These are phyloP conservation scores for Verasper variegatus DNA, from an alignment of 2,113 vertebrate species.

Conservation along the genomic window DNA sequence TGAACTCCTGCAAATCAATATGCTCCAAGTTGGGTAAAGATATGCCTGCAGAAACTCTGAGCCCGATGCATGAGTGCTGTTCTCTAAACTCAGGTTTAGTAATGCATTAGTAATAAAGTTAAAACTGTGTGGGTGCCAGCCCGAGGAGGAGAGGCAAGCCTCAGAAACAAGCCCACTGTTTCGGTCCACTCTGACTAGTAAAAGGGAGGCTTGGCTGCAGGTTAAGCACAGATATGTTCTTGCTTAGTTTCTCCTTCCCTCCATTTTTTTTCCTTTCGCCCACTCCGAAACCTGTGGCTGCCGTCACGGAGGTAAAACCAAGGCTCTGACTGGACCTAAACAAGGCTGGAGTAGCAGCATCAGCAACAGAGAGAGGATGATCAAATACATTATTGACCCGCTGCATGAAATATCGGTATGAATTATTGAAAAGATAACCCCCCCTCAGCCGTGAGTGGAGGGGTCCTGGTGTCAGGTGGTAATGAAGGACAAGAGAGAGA, in stretches of 20 bases:
- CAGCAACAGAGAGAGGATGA: constrained; percentile 54
- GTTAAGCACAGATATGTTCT: constrained; percentile 39
- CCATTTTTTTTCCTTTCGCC: neutral
- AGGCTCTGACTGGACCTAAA: neutral
- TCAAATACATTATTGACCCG: constrained; percentile 76
- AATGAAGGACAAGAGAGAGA: constrained; percentile 25
- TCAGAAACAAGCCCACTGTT: constrained; percentile 12
- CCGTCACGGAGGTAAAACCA: neutral
- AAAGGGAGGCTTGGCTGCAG: constrained; percentile 24
- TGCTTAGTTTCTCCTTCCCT: constrained; percentile 5
- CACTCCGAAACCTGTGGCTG: neutral
- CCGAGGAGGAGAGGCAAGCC: constrained; percentile 25
- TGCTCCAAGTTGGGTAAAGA: constrained; percentile 54
- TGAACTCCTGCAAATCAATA: constrained; percentile 72
- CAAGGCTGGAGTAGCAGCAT: constrained; percentile 6
- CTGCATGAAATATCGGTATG: constrained; percentile 65
- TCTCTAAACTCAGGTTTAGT: constrained; percentile 34
- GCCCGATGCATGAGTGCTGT: constrained; percentile 21
- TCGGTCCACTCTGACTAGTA: neutral
- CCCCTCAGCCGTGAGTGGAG: constrained; percentile 43
- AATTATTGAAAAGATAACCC: constrained; percentile 71
- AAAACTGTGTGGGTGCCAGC: constrained; percentile 42
- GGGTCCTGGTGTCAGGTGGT: constrained; percentile 47
- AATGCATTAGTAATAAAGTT: constrained; percentile 58
- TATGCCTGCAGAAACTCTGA: constrained; percentile 50